Evolutionary conservation across 1,140 invertebrate genomes (phyloP).

Genomic region (Eupristina koningsbergeri): DNA sequence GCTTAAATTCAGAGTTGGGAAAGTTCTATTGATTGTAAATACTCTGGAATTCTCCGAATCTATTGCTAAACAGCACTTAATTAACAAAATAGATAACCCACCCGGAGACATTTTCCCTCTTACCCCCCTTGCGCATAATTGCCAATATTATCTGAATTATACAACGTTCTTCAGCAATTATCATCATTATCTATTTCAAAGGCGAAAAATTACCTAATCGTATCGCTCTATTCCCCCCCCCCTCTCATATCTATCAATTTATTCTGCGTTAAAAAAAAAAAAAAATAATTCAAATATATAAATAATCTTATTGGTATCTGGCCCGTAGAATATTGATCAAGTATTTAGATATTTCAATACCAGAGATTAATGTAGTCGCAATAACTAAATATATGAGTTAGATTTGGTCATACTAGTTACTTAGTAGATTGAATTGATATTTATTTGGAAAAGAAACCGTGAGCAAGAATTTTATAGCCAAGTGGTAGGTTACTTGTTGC

Average conservation of each 20-base stretch:
- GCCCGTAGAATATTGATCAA: not conserved
- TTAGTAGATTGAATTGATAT: not conserved
- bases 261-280: not conserved
- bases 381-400: not conserved
- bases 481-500: not conserved
- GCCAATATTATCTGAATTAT: not conserved
- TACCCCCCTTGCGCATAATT: not conserved
- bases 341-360: not conserved
- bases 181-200: not conserved
- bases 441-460: not conserved
- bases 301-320: not conserved
- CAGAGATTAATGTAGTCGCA: not conserved
- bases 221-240: not conserved
- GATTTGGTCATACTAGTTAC: not conserved
- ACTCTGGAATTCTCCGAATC: not conserved
- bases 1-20: not conserved
- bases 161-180: not conserved
- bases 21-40: conserved; percentile 13
- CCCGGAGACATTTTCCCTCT: not conserved
- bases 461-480: not conserved
- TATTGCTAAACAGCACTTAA: not conserved
- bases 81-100: not conserved
- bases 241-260: not conserved
- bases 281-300: too few species aligned
- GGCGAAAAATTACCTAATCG: not conserved